Evolutionary conservation across 2,888 invertebrate genomes (phyloP), one percentile per base, ranked within the genome.

Genomic region (Neuroscelio doddi): DNA sequence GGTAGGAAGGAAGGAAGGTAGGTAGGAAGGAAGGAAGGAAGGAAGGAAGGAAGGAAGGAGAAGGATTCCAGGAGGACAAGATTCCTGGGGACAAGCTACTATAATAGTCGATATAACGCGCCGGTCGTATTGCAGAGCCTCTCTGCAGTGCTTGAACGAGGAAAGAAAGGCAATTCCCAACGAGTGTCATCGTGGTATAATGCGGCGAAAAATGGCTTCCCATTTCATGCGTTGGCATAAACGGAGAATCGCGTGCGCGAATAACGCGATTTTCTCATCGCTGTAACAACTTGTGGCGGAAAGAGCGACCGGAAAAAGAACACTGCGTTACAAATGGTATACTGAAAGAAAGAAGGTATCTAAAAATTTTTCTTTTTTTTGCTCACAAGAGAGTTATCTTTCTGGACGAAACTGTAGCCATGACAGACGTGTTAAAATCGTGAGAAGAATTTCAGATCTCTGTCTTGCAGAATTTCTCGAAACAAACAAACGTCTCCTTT

Each of bases 151-250:
- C 30, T 30, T 30, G 15, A 47, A 57, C 26, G 58, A 12, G 38
- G 24, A 32, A 51, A 59, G 49, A 51, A 47, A 42, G 47, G 61
- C 53, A 53, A 61, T 53, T 47, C 30, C 36, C 32, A 7, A 34
- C 10, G 15, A 50, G 39, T n/a, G 39, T 42, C 53, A 49, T 49
- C 49, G 49, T 16, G 47, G 59, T 15, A 42, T 52, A 61, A 61
- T 49, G 51, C 32, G 17, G 49, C 47, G 44, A 53, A 53, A 62
- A 62, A 62, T 45, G 49, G 26, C 30, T 12, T 29, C 49, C 51
- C 38, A 50, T 62, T 62, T 55, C 30, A 42, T 38, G 21, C 39
- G 45, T 36, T 29, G 42, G 44, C 53, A 16, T 46, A 42, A 55
- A 52, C 53, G 44, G 34, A 30, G 44, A 45, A 58, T 50, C 51